A percentile compares a stretch with the other conserved stretches of the same genome.
Evolutionary conservation across 2,797 vertebrate genomes (phyloP).

Genomic region (Anguilla marmorata): DNA sequence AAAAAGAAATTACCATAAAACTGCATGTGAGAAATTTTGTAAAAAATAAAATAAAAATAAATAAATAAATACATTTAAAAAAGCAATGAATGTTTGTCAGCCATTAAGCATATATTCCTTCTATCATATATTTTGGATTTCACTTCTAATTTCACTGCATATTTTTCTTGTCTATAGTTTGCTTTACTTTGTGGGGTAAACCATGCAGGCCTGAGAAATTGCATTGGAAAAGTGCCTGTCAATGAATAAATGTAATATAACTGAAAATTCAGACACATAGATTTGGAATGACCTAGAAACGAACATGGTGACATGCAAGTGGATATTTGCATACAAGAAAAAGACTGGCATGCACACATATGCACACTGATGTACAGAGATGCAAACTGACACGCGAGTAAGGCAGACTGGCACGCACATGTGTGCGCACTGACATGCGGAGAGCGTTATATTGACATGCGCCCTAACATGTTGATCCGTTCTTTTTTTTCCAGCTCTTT

Average conservation of each 20-base stretch:
- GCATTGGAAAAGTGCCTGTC: neutral
- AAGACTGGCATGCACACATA: neutral
- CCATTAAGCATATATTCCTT: neutral
- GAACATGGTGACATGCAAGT: neutral
- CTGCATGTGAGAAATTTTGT: no score
- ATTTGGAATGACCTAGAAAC: neutral
- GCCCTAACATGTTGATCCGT: neutral
- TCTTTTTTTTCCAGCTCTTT: neutral
- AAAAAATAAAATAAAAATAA: no score
- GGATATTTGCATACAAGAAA: neutral
- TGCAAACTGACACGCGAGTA: neutral
- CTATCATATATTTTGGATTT: neutral
- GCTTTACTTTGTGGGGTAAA: no score
- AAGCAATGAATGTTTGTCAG: neutral
- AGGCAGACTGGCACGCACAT: neutral
- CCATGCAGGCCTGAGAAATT: no score
- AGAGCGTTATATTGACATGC: neutral
- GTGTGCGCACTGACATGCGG: neutral
- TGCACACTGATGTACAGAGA: neutral
- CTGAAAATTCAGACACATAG: neutral
- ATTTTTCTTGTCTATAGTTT: neutral
- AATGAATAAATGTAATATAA: neutral
- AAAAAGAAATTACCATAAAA: neutral
- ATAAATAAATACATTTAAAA: no score
- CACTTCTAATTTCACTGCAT: neutral